Evolutionary conservation across 2,888 invertebrate genomes (phyloP), one percentile per base, ranked within the genome.

Genomic region (Pheosia tremula): DNA sequence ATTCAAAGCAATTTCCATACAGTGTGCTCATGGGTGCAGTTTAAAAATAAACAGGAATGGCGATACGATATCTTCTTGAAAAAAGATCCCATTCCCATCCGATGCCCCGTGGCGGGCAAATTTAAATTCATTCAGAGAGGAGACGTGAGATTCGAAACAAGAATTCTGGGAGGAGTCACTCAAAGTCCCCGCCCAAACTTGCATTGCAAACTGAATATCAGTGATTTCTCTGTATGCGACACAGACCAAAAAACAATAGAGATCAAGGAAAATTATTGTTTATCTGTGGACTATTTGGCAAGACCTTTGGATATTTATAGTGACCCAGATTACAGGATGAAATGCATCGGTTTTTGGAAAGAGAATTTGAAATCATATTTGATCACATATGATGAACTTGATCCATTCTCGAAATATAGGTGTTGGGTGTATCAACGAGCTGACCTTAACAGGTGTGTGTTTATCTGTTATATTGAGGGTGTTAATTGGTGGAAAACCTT

Each of bases 391-490:
- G 99, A 99, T 85, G 98, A 98, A 83, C 94, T 99, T 78, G 99
- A 99, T 94, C 98, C 99, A 0, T 97, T 98, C 80, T 98, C 98
- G 4, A 98, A 97, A 85, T 99, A 98, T 86, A 96, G 99, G 78
- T 99, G 99, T 86, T 99, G 99, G 99, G 98, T 99, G 53, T 99
- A 99, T 89, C 99, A 99, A 87, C 95, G 99, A 79, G 97, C 98
- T 57, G 99, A 99, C 95, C 95, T 99, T 72, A 98, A 98, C 82
- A 85, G 96, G 99, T 78, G 93, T 59, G 60, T 58, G 24, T 43
- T 4, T 24, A 43, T 43, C 43, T 4, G 43, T 8, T 1, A 43
- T 43, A 43, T 10, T 43, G 43, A 5, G 41, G 43, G 3, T 4
- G 9, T 43, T 8, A 43, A 43, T 43, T 9, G 9, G 9, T 10